Base-by-base conservation (phyloP, 30 jellyfish, hydroid and myxozoan species). In the Cassiopea xamachana region DNA sequence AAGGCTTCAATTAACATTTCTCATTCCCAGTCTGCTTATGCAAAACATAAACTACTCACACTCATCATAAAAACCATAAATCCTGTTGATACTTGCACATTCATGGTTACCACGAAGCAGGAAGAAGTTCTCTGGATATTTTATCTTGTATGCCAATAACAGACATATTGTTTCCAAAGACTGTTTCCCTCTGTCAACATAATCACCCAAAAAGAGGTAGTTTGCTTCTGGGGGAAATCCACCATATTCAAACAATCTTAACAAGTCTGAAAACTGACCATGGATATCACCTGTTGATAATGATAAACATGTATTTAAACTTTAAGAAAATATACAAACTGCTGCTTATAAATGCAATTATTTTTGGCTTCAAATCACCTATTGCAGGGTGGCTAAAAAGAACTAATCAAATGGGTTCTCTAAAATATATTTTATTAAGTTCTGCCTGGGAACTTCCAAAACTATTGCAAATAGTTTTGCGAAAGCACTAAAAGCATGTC, bases 141-240 rank as follows among this genome's bases (percentile, higher is more conserved):
- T 97, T 39, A 97, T 97, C 90, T 97, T 97, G 92, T 97, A 97
- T 61, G 99, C 99, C 69, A 97, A 93, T 18, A 97, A 82, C 10
- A 97, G 94, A 79, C 99, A 97, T 43, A 97, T 97, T 12, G 99
- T 97, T 78, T 97, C 99, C 80, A 97, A 77, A 1, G 99, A 97
- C 86, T 97, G 99, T 55, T 97, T 97, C 73, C 99, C 99, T 78
- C 99, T 80, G 92, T 97, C 99, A 27, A 97, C 99, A 88, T 97
- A 97, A 80, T 97, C 99, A 39, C 99, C 99, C 72, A 97, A 88
- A 75, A 97, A 97, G 45, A 97, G 91, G 79, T 97, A 97, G 87
- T 97, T 97, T 18, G 99, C 98, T 83, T 97, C 99, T 69, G 99
- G 99, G 16, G 99, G 99, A 50, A 97, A 97, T 2, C 98, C 98